A percentile compares a stretch with the other conserved stretches of the same genome.
Evolutionary conservation across 2,888 invertebrate genomes (phyloP).

Genomic region (Proisotoma minuta): DNA sequence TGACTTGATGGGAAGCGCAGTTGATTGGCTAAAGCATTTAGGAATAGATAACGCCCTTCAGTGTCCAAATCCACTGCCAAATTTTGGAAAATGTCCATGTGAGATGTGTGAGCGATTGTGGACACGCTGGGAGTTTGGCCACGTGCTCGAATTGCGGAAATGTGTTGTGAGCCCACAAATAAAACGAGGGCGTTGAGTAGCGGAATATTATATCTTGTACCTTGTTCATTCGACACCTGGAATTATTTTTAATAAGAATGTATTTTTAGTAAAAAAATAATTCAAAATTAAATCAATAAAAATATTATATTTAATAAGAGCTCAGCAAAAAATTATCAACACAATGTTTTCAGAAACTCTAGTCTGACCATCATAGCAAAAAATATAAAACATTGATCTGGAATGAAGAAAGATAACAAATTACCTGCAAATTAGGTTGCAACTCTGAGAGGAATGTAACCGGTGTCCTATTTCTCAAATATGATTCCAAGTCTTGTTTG

Average conservation of each 20-base stretch:
- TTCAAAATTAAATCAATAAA: background rate
- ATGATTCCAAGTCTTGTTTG: slow-evolving; percentile 94
- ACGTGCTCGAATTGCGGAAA: slow-evolving; percentile 82
- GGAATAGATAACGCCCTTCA: slow-evolving; percentile 90
- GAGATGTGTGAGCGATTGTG: slow-evolving; percentile 96
- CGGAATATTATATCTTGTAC: slow-evolving; percentile 88
- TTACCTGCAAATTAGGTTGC: slow-evolving; percentile 77
- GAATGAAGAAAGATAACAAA: slow-evolving; percentile 13
- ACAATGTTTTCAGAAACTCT: slow-evolving; percentile 20
- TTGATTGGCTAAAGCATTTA: slow-evolving; percentile 98
- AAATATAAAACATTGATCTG: slow-evolving; percentile 1
- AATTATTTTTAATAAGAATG: slow-evolving; percentile 16
- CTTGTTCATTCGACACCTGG: slow-evolving; percentile 71
- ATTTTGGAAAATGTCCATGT: slow-evolving; percentile 99
- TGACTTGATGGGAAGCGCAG: slow-evolving; percentile 98
- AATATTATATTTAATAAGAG: background rate
- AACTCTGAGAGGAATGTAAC: slow-evolving; percentile 93
- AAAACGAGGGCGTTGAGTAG: slow-evolving; percentile 95
- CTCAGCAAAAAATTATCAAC: slow-evolving; percentile 18
- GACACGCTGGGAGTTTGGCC: slow-evolving; percentile 90
- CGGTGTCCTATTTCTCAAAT: slow-evolving; percentile 86
- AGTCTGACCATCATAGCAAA: slow-evolving; percentile 24
- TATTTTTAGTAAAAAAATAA: slow-evolving; percentile 13
- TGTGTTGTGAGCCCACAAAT: slow-evolving; percentile 96
- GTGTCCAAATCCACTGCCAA: slow-evolving; percentile 95